These are phyloP conservation scores for Dendrolimus pini DNA, from an alignment of 2,888 invertebrate species.

Conservation along the genomic window DNA sequence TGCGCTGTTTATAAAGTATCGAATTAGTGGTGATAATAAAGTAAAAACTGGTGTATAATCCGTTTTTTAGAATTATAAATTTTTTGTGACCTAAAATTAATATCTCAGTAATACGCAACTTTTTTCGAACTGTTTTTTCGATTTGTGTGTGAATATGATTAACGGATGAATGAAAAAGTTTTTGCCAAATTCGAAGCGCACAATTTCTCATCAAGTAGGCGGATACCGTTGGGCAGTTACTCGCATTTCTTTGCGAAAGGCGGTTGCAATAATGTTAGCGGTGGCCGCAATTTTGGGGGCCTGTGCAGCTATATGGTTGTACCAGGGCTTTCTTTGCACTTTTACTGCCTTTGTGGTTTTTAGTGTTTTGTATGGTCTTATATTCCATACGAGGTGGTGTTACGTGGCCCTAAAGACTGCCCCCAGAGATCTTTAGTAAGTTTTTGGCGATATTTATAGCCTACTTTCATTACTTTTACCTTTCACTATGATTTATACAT, in stretches of 20 bases:
- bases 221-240: slow-evolving; percentile 42
- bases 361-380: slow-evolving; percentile 77
- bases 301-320: slow-evolving; percentile 62
- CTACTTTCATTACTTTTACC: slow-evolving; percentile 1
- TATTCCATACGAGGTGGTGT: slow-evolving; percentile 85
- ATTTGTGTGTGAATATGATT: too few relatives aligned
- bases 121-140: too few relatives aligned
- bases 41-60: too few relatives aligned
- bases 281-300: slow-evolving; percentile 55
- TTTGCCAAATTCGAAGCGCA: slow-evolving; percentile 12
- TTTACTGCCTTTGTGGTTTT: slow-evolving; percentile 78
- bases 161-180: slow-evolving; percentile 5
- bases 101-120: too few relatives aligned
- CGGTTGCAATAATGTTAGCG: slow-evolving; percentile 57
- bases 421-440: slow-evolving; percentile 85
- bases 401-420: slow-evolving; percentile 85
- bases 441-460: background rate
- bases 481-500: background rate
- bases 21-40: too few relatives aligned
- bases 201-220: slow-evolving; percentile 21
- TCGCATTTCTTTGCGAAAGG: slow-evolving; percentile 68
- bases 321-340: slow-evolving; percentile 80
- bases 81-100: too few relatives aligned
- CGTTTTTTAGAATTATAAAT: too few relatives aligned
- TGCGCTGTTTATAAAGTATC: too few relatives aligned